These are phyloP conservation scores for Cygnus atratus DNA, from an alignment of 2,113 vertebrate genomes.

Conservation along the genomic window DNA sequence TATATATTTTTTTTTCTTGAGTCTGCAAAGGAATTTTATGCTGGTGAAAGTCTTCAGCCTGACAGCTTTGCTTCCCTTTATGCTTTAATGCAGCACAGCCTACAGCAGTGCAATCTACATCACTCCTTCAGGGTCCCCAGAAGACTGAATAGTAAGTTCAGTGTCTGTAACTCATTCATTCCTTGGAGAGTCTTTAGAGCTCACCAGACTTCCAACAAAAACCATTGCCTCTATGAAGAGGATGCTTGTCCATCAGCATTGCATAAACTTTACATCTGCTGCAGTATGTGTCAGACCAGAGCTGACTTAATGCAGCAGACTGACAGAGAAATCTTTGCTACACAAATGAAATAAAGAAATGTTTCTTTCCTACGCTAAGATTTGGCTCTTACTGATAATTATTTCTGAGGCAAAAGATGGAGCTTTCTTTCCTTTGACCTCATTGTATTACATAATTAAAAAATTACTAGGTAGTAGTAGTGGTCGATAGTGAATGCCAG, in stretches of 20 bases:
- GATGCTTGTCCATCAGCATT: background rate
- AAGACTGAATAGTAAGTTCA: background rate
- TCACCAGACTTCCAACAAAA: background rate
- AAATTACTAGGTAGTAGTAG: background rate
- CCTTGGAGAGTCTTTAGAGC: background rate
- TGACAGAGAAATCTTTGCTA: background rate
- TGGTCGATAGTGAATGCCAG: background rate
- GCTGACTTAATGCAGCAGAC: background rate
- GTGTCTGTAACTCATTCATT: background rate
- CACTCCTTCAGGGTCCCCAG: background rate
- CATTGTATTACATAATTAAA: background rate
- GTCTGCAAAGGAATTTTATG: background rate
- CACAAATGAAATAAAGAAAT: background rate
- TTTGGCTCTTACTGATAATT: background rate
- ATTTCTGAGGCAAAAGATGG: background rate
- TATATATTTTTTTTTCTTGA: background rate
- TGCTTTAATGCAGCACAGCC: background rate
- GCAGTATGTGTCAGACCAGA: background rate
- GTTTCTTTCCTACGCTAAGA: background rate
- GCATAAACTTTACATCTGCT: background rate
- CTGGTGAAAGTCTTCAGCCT: background rate
- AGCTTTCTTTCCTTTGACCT: background rate
- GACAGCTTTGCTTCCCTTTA: background rate
- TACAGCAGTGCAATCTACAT: background rate
- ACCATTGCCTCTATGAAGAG: background rate